Evolutionary conservation across 2,797 vertebrate genomes (phyloP).

Genomic region (Alfaro cultratus): DNA sequence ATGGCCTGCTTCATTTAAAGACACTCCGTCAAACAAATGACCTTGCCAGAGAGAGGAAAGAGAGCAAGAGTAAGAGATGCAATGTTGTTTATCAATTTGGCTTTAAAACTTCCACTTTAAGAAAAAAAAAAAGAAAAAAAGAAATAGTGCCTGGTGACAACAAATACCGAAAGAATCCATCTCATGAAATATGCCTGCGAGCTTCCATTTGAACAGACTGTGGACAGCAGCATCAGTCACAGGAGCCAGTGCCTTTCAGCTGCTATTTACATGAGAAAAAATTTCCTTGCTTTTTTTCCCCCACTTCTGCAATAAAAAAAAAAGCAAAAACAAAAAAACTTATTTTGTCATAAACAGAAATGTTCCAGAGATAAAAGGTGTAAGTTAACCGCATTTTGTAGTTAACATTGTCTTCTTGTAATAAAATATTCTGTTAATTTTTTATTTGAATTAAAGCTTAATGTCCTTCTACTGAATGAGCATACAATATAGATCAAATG

Average conservation of each 20-base stretch:
- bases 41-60: constrained; percentile 57
- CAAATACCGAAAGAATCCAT: constrained; percentile 74
- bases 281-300: constrained; percentile 10
- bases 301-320: constrained; percentile 35
- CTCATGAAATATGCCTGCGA: constrained; percentile 75
- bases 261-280: constrained; percentile 52
- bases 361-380: background rate
- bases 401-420: background rate
- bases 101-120: constrained; percentile 71
- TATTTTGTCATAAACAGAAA: background rate
- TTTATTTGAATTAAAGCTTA: background rate
- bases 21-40: constrained; percentile 78
- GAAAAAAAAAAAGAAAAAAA: constrained; percentile 33
- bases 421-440: background rate
- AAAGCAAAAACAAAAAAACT: background rate
- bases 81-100: constrained; percentile 73
- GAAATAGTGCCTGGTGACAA: constrained; percentile 49
- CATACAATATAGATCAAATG: constrained; percentile 1
- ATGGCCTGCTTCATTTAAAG: constrained; percentile 71
- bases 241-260: constrained; percentile 39
- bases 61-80: constrained; percentile 27
- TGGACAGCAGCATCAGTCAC: constrained; percentile 69
- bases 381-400: background rate
- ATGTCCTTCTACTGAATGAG: background rate
- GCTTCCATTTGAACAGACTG: constrained; percentile 68